phyloP scores from a whole-genome alignment of 2,888 invertebrate genomes.

The Chorisops tibialis region DNA sequence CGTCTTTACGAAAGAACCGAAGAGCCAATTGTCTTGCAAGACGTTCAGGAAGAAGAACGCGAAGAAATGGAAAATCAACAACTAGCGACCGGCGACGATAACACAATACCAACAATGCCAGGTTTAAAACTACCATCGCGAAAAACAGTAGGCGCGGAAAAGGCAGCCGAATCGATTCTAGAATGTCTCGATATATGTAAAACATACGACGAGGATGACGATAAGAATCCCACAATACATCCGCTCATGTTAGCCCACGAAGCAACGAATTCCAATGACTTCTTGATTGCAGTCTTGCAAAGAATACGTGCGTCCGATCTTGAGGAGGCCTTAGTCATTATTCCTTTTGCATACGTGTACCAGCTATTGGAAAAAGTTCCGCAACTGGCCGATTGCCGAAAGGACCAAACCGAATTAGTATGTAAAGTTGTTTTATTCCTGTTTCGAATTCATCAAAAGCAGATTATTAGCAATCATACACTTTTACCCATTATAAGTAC shows the following conservation, averaged over 20 bases:
- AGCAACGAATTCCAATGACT: conserved; percentile 71
- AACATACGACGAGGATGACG: conserved; percentile 51
- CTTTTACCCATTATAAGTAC: conserved; percentile 54
- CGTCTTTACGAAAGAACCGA: conserved; percentile 81
- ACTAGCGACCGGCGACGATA: conserved; percentile 70
- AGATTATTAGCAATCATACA: conserved; percentile 69
- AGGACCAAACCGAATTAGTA: conserved; percentile 72
- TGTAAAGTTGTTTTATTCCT: conserved; percentile 75
- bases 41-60: conserved; percentile 81
- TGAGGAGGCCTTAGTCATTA: conserved; percentile 80
- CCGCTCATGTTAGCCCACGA: conserved; percentile 79
- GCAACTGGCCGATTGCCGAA: conserved; percentile 60
- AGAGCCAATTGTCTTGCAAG: conserved; percentile 89
- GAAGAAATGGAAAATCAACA: conserved; percentile 66
- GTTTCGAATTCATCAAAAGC: conserved; percentile 71
- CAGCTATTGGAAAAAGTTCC: conserved; percentile 73
- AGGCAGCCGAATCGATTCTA: conserved; percentile 79
- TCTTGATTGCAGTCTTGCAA: conserved; percentile 73
- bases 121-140: conserved; percentile 79
- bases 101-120: conserved; percentile 66
- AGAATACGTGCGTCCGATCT: conserved; percentile 84
- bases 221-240: conserved; percentile 57
- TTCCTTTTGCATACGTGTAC: conserved; percentile 80
- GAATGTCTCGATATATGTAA: conserved; percentile 83
- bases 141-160: conserved; percentile 58